Conservation (phyloP, 2,797 vertebrate species). For the Streptopelia turtur region DNA sequence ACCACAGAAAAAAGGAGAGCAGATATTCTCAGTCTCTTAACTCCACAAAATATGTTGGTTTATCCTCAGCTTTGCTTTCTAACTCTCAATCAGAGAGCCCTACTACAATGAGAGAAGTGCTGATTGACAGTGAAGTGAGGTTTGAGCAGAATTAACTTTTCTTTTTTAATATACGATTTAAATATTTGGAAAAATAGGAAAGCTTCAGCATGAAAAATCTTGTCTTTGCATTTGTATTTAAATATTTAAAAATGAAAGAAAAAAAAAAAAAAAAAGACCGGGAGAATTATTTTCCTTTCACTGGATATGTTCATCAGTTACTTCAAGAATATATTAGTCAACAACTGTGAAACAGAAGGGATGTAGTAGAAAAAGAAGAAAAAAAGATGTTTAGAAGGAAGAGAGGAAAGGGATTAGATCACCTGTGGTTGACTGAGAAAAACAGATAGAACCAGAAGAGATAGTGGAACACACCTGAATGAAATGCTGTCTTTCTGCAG, state of each 20-base stretch:
- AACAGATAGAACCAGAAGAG: background rate
- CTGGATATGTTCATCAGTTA: background rate
- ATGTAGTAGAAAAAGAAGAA: too few species aligned
- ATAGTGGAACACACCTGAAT: background rate
- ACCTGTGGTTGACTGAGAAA: too few species aligned
- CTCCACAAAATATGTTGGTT: background rate
- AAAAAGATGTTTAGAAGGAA: background rate
- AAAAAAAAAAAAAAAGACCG: background rate
- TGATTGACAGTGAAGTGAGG: background rate
- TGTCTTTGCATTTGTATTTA: background rate
- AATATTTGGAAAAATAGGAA: background rate
- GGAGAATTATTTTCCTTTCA: background rate
- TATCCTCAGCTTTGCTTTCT: background rate
- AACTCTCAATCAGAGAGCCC: background rate
- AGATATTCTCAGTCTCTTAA: background rate
- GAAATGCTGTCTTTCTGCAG: background rate
- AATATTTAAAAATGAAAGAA: background rate
- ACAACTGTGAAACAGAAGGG: background rate
- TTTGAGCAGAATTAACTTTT: background rate
- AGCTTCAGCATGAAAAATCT: background rate
- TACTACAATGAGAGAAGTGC: background rate
- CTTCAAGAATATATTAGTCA: background rate
- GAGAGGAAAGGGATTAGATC: background rate
- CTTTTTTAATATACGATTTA: background rate
- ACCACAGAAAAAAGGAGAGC: background rate